These are phyloP conservation scores for Melanotaenia maccullochi DNA, from an alignment of 2,797 vertebrate genomes.

Conservation along the genomic window DNA sequence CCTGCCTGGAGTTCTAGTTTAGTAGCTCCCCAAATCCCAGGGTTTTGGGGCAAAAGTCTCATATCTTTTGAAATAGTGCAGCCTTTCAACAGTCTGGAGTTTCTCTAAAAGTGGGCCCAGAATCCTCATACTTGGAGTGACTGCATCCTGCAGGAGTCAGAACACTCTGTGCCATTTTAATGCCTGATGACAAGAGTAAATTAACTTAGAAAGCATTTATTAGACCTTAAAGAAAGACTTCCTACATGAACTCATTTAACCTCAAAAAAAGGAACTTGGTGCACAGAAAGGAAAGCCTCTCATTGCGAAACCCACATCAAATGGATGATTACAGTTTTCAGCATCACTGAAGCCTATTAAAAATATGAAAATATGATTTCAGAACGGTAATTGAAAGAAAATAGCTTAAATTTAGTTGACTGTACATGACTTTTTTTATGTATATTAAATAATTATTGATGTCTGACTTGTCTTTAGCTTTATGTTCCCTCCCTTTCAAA, in stretches of 20 bases:
- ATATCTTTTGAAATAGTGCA: slow-evolving; percentile 53
- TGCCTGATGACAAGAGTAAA: slow-evolving; percentile 32
- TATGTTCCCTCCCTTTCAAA: background rate
- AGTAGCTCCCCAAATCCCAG: background rate
- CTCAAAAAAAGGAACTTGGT: background rate
- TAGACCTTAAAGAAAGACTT: slow-evolving; percentile 22
- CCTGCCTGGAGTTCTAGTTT: slow-evolving; percentile 37
- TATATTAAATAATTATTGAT: background rate
- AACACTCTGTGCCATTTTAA: slow-evolving; percentile 26
- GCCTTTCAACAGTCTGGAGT: slow-evolving; percentile 45
- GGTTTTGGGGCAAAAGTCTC: slow-evolving; percentile 45
- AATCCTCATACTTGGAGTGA: slow-evolving; percentile 26
- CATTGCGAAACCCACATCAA: background rate
- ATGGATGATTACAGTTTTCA: slow-evolving; percentile 2
- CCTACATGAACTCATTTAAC: slow-evolving; percentile 12
- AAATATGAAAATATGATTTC: background rate
- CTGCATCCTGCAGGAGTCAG: slow-evolving; percentile 39
- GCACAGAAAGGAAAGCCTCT: slow-evolving; percentile 7
- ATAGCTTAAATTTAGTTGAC: background rate
- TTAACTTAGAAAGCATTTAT: slow-evolving; percentile 26
- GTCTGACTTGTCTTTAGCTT: slow-evolving; percentile 2
- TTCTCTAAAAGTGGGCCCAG: slow-evolving; percentile 34
- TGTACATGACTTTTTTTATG: slow-evolving; percentile 1
- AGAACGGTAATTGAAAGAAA: background rate
- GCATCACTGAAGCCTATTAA: background rate